These are phyloP conservation scores for Cryptus viduatorius DNA, from an alignment of 2,888 invertebrate genomes.

Conservation along the genomic window DNA sequence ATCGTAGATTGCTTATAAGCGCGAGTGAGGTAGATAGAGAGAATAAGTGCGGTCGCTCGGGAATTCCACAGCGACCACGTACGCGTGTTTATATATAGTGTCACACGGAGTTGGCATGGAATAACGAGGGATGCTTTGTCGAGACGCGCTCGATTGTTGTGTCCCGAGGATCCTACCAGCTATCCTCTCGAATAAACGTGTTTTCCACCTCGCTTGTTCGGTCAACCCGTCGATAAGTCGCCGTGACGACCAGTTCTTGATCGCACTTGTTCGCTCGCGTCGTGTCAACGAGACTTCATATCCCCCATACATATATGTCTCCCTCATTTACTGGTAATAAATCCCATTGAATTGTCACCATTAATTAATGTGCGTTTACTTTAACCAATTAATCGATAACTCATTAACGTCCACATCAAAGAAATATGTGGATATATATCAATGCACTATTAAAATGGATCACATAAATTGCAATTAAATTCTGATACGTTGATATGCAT, in stretches of 20 bases:
- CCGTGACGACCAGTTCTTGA: constrained; percentile 54
- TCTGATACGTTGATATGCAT: too few relatives aligned
- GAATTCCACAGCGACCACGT: constrained; percentile 39
- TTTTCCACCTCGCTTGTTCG: constrained; percentile 34
- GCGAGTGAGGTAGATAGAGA: constrained; percentile 2
- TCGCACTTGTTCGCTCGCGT: constrained; percentile 35
- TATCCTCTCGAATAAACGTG: constrained; percentile 32
- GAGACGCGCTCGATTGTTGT: constrained; percentile 36
- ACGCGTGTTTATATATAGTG: constrained; percentile 49
- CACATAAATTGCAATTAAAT: constrained; percentile 45
- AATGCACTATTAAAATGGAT: constrained; percentile 35
- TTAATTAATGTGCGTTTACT: constrained; percentile 24
- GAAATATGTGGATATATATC: not conserved
- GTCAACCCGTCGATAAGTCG: constrained; percentile 48
- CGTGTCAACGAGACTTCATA: constrained; percentile 43
- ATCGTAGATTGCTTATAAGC: constrained; percentile 28
- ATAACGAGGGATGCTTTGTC: constrained; percentile 62
- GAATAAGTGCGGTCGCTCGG: constrained; percentile 28
- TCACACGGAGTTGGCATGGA: constrained; percentile 38
- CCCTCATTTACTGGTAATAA: constrained; percentile 38
- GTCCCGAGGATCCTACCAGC: not conserved
- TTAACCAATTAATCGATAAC: constrained; percentile 55
- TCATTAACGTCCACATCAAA: constrained; percentile 21
- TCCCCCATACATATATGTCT: constrained; percentile 12
- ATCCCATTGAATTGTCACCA: constrained; percentile 47